Evolutionary conservation across 2,113 vertebrate genomes (phyloP).

Genomic region (Ursus arctos): DNA sequence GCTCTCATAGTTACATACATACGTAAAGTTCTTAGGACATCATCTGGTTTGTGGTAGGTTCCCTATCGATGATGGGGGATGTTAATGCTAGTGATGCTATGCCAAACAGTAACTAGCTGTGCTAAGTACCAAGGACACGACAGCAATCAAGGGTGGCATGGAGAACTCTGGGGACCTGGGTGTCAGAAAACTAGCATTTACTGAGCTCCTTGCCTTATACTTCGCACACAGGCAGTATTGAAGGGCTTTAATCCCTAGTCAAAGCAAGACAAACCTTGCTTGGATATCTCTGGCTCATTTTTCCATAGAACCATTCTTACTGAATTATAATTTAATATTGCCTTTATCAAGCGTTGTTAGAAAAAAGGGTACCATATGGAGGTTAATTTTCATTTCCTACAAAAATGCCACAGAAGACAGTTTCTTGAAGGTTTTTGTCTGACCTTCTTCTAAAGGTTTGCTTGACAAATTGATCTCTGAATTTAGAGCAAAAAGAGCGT

Average conservation of each 20-base stretch:
- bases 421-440: background rate
- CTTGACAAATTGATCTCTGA: background rate
- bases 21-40: background rate
- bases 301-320: background rate
- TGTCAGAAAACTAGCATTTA: background rate
- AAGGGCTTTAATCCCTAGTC: background rate
- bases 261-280: background rate
- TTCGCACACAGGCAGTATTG: accelerated
- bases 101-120: background rate
- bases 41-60: background rate
- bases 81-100: background rate
- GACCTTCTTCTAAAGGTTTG: background rate
- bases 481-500: background rate
- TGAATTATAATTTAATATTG: background rate
- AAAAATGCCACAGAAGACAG: background rate
- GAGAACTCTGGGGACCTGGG: background rate
- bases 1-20: background rate
- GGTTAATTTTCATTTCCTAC: background rate
- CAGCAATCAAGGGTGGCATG: background rate
- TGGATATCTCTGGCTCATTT: background rate
- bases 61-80: background rate
- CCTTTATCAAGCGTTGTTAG: background rate
- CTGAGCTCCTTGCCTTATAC: background rate
- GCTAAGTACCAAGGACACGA: background rate
- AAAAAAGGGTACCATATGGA: background rate